Evolutionary conservation across 2,113 vertebrate species (phyloP).

Genomic region (Cephalopterus ornatus): DNA sequence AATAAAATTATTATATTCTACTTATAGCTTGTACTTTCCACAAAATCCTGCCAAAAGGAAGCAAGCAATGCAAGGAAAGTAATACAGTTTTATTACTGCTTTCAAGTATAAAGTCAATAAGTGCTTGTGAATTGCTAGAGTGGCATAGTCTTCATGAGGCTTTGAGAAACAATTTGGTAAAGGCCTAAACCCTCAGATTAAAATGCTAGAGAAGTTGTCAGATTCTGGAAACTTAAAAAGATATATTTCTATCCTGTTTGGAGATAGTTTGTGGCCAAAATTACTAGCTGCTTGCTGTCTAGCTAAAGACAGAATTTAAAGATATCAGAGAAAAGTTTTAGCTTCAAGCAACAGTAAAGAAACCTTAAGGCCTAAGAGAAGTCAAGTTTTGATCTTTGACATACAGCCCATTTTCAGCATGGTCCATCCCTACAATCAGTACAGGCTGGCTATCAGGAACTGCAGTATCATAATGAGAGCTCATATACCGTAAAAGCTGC

Average conservation of each 20-base stretch:
- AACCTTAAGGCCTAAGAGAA: not conserved
- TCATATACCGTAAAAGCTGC: not conserved
- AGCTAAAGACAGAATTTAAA: not conserved
- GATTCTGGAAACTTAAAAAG: not conserved
- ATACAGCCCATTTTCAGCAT: not conserved
- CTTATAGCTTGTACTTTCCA: not conserved
- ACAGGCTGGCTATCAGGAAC: not conserved
- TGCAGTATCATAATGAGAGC: not conserved
- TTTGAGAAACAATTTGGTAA: not conserved
- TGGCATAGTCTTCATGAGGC: not conserved
- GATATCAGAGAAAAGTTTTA: not conserved
- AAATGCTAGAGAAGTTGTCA: not conserved
- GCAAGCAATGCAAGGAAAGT: not conserved
- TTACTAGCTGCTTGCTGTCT: not conserved
- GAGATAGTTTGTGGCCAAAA: not conserved
- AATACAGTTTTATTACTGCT: not conserved
- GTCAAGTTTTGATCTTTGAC: not conserved
- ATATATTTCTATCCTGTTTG: not conserved
- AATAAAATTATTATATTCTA: not conserved
- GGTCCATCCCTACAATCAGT: not conserved
- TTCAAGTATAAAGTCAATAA: not conserved
- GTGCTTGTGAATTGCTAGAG: not conserved
- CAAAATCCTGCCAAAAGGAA: not conserved
- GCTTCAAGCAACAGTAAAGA: not conserved
- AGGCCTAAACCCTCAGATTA: not conserved